Conservation (phyloP, 2,797 vertebrate genomes). For the Syncerus caffer region DNA sequence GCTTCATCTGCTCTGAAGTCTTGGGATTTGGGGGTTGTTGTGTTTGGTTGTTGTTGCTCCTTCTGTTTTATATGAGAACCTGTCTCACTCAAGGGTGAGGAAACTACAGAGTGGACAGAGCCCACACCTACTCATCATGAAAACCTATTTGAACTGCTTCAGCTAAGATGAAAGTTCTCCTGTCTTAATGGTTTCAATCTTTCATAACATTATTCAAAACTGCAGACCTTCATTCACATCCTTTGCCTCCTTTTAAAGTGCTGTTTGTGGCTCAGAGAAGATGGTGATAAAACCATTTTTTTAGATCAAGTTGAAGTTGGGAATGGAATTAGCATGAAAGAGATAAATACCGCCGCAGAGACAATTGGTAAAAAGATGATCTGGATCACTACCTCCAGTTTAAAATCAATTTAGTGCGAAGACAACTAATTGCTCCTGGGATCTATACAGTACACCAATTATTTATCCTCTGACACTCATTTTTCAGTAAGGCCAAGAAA, state of each 20-base stretch:
- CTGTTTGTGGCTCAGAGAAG: not conserved
- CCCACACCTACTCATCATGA: not conserved
- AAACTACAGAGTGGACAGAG: not conserved
- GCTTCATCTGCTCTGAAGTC: not conserved
- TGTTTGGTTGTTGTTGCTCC: not conserved
- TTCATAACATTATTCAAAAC: not conserved
- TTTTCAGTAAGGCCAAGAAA: not conserved
- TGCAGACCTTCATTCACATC: not conserved
- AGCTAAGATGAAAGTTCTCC: not conserved
- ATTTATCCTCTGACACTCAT: not conserved
- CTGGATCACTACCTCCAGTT: not conserved
- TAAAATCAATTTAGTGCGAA: not conserved
- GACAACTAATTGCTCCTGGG: not conserved
- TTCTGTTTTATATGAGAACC: not conserved
- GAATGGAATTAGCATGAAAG: not conserved
- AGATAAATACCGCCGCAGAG: not conserved
- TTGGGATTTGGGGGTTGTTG: not conserved
- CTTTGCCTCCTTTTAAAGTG: not conserved
- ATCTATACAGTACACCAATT: not conserved
- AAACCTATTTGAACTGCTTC: not conserved
- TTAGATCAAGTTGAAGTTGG: not conserved
- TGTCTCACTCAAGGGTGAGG: not conserved
- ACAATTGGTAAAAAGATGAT: not conserved
- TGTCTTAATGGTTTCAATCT: not conserved
- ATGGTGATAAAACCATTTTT: not conserved